Conservation (phyloP, 2,888 invertebrate genomes). For the Heliothis peltigera region DNA sequence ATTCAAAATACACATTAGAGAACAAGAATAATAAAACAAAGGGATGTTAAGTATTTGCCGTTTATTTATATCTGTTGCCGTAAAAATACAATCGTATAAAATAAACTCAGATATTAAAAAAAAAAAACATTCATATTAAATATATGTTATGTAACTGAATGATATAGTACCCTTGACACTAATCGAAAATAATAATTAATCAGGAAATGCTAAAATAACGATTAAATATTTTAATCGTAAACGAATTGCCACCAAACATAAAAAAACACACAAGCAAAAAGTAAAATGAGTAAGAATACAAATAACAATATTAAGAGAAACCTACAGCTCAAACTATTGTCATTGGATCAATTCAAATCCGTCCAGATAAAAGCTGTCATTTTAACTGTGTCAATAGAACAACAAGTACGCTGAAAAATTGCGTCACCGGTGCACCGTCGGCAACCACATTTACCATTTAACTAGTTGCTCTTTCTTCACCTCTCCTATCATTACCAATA, state of each 20-base stretch:
- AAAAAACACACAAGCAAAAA: slow-evolving; percentile 14
- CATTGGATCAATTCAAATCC: slow-evolving; percentile 53
- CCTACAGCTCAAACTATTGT: slow-evolving; percentile 32
- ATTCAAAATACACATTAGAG: slow-evolving; percentile 31
- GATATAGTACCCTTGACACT: slow-evolving; percentile 70
- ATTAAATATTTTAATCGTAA: background rate
- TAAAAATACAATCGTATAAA: background rate
- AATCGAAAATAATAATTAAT: slow-evolving; percentile 60
- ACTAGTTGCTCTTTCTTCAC: slow-evolving; percentile 20
- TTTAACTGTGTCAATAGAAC: slow-evolving; percentile 56
- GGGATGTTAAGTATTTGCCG: background rate
- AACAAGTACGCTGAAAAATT: slow-evolving; percentile 42
- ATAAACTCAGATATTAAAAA: background rate
- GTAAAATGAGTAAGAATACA: slow-evolving; percentile 32
- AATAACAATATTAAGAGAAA: slow-evolving; percentile 42
- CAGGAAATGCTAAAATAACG: background rate
- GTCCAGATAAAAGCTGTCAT: slow-evolving; percentile 51
- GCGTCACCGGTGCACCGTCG: slow-evolving; percentile 35
- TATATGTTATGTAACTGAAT: background rate
- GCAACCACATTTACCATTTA: slow-evolving; percentile 37
- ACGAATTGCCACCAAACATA: slow-evolving; percentile 5
- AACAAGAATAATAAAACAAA: slow-evolving; percentile 22
- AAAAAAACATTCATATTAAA: too few species aligned
- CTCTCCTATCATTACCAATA: slow-evolving; percentile 3
- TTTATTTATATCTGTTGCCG: background rate